Evolutionary conservation across 2,888 invertebrate genomes (phyloP).

Genomic region (Lasioglossum calceatum): DNA sequence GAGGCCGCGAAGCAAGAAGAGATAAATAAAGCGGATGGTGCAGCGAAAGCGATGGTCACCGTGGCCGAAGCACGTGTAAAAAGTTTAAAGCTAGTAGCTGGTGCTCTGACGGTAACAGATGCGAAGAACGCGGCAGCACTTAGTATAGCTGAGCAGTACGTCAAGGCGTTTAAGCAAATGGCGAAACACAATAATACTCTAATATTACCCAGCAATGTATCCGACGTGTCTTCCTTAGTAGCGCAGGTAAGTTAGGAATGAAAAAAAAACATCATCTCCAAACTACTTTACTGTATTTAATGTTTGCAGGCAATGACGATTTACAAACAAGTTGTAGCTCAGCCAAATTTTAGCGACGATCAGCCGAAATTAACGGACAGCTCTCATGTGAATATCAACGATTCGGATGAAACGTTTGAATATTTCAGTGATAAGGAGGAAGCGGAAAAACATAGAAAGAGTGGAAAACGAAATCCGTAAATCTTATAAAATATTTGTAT

Average conservation of each 20-base stretch:
- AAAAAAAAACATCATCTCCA: not conserved
- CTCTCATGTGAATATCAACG: constrained; percentile 58
- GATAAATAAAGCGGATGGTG: constrained; percentile 96
- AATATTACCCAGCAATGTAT: constrained; percentile 95
- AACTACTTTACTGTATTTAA: not conserved
- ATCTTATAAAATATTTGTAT: constrained; percentile 56
- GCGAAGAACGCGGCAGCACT: constrained; percentile 96
- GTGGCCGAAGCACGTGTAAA: constrained; percentile 96
- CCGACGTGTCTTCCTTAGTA: constrained; percentile 92
- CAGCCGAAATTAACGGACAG: constrained; percentile 16
- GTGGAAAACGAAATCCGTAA: constrained; percentile 53
- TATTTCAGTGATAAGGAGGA: constrained; percentile 84
- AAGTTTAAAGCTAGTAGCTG: constrained; percentile 92
- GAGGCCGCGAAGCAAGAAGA: constrained; percentile 98
- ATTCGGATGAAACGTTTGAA: constrained; percentile 78
- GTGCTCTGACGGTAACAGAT: constrained; percentile 88
- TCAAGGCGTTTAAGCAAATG: constrained; percentile 95
- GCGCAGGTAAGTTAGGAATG: constrained; percentile 87
- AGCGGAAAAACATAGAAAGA: constrained; percentile 72
- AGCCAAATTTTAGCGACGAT: constrained; percentile 11
- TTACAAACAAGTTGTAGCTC: constrained; percentile 82
- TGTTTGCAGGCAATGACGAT: constrained; percentile 83
- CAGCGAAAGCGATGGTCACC: constrained; percentile 95
- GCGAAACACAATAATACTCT: constrained; percentile 97
- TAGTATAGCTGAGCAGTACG: constrained; percentile 97